phyloP scores from a whole-genome alignment of 2,113 vertebrate species.

The Callaeas wilsoni region DNA sequence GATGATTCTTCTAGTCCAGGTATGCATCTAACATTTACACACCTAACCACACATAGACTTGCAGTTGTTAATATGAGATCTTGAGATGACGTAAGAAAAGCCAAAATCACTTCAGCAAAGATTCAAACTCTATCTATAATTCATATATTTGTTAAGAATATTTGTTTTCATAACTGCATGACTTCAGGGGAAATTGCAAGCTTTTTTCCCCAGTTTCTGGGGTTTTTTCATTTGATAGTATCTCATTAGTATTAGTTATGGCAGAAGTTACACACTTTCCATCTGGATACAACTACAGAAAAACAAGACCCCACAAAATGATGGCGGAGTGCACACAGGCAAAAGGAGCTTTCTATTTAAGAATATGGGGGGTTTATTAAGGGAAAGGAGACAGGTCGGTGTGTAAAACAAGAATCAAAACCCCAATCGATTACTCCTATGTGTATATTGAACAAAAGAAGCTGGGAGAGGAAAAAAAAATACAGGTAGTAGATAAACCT shows the following conservation, averaged over 20 bases:
- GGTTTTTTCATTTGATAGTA: neutral
- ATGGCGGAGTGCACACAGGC: neutral
- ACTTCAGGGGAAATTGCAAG: neutral
- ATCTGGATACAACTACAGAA: neutral
- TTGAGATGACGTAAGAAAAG: neutral
- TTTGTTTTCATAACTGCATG: neutral
- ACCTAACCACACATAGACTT: neutral
- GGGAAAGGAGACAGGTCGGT: neutral
- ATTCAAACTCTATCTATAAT: neutral
- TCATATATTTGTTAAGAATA: neutral
- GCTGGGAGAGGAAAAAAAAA: neutral
- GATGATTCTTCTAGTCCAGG: neutral
- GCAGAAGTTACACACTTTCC: neutral
- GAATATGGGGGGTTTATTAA: accelerated
- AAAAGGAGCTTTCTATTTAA: neutral
- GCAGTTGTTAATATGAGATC: neutral
- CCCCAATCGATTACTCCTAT: neutral
- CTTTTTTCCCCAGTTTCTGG: neutral
- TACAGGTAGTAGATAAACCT: neutral
- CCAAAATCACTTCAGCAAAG: neutral
- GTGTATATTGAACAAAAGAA: neutral
- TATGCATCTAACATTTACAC: neutral
- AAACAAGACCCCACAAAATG: neutral
- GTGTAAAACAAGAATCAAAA: neutral
- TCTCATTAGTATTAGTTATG: neutral